Evolutionary conservation across 1,140 invertebrate species (phyloP), one percentile per base, ranked within the genome.

Genomic region (Hypsibius dujardini): DNA sequence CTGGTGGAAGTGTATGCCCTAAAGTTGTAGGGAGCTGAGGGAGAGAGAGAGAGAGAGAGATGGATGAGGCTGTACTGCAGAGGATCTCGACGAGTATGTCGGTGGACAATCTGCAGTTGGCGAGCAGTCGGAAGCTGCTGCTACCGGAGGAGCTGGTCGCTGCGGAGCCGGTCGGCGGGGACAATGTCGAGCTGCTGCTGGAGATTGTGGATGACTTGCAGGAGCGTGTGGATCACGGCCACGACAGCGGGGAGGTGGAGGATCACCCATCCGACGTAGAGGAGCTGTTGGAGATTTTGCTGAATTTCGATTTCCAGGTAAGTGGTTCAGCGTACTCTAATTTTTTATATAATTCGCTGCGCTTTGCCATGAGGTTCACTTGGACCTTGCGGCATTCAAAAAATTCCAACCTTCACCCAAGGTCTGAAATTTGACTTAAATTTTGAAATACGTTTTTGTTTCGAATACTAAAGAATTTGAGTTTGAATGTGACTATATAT

Each of bases 251-350:
- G 12, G 62, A 67, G 80, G 74, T 78, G 75, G 56, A 74, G 74
- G 71, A 79, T 78, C 1, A 77, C 76, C 73, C 79, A 77, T 73
- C 75, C 70, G 80, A 83, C 71, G 80, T 81, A 14, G 76, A 80
- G 72, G 83, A 85, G 76, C 75, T 85, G 70, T 74, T 76, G 2
- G 74, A 77, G 47, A 76, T 84, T 59, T 73, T 85, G 45, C 75
- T 75, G 70, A 78, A 76, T 71, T 79, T 81, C n/a, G 79, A 84
- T 77, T 76, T 84, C 73, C 79, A 76, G 73, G 78, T 79, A 76
- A 74, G 73, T 72, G 50, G 28, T 28, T 28, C 28, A 28, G 28
- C 28, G 28, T 28, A 28, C 28, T 28, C 28, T 0, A 28, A 28
- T 28, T 28, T 28, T 28, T 28, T 28, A 28, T 28, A 0, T 28